These are phyloP conservation scores for Trinorchestia longiramus DNA, from an alignment of 1,140 invertebrate species.

Conservation along the genomic window DNA sequence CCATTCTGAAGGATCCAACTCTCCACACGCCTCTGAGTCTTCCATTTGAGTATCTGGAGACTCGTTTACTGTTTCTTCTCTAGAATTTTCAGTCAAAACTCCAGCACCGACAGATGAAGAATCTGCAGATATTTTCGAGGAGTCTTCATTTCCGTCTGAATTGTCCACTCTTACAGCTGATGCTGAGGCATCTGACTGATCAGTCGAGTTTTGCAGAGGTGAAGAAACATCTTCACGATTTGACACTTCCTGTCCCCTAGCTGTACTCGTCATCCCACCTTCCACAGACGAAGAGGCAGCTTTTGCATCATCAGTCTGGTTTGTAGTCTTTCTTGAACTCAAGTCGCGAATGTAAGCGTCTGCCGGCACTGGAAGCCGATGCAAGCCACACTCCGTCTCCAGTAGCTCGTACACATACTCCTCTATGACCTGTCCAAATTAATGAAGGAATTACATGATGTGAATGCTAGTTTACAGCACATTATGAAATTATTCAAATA, in stretches of 20 bases:
- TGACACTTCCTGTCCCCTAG: background rate
- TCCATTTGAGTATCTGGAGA: background rate
- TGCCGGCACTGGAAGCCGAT: conserved; percentile 34
- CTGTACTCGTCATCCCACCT: background rate
- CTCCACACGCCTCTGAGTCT: background rate
- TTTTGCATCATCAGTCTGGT: conserved; percentile 27
- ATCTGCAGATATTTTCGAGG: too few species aligned
- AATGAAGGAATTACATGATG: too few species aligned
- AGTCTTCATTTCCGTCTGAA: too few species aligned
- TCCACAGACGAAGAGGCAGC: background rate
- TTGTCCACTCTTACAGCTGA: background rate
- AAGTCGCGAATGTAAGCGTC: background rate
- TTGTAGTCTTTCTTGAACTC: background rate
- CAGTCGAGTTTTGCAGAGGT: background rate
- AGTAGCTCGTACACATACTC: conserved; percentile 23
- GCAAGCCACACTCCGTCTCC: conserved; percentile 38
- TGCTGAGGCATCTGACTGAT: background rate
- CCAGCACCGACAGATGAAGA: too few species aligned
- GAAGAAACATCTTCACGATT: background rate
- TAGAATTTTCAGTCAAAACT: background rate
- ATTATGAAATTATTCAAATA: too few species aligned
- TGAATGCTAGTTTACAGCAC: too few species aligned
- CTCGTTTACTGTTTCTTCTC: background rate
- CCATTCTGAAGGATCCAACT: background rate
- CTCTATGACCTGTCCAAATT: conserved; percentile 22